Conservation (phyloP, 2,888 invertebrate species). For the Osmoderma eremita region DNA sequence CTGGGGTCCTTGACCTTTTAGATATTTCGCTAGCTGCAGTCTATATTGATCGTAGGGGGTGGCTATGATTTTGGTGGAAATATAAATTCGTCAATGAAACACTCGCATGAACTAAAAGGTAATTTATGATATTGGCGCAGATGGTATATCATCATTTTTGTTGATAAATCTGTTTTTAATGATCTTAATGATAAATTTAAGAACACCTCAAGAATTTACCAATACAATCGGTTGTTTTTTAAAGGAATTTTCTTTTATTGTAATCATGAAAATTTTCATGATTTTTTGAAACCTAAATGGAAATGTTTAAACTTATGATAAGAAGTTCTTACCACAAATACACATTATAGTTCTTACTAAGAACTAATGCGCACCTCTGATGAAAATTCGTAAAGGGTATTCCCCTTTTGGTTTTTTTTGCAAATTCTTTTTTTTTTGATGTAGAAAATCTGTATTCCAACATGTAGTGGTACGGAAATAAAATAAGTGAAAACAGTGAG, state of each 20-base stretch:
- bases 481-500: conserved; percentile 45
- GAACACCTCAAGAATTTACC: too few relatives aligned
- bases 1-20: conserved; percentile 27
- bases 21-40: conserved; percentile 15
- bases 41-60: conserved; percentile 16
- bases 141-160: background rate
- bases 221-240: too few relatives aligned
- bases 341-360: too few relatives aligned
- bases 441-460: conserved; percentile 13
- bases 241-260: too few relatives aligned
- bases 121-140: conserved; percentile 12
- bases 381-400: too few relatives aligned
- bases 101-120: conserved; percentile 28
- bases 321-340: too few relatives aligned
- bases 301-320: too few relatives aligned
- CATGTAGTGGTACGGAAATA: conserved; percentile 44
- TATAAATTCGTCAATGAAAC: background rate
- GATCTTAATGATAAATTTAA: too few relatives aligned
- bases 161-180: too few relatives aligned
- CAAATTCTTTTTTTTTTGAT: conserved; percentile 14
- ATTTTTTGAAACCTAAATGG: too few relatives aligned
- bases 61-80: background rate
- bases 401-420: conserved; percentile 2
- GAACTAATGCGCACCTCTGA: too few relatives aligned
- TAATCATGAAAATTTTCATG: too few relatives aligned